These are phyloP conservation scores for Pectinophora gossypiella DNA, from an alignment of 1,140 invertebrate genomes.

Conservation along the genomic window DNA sequence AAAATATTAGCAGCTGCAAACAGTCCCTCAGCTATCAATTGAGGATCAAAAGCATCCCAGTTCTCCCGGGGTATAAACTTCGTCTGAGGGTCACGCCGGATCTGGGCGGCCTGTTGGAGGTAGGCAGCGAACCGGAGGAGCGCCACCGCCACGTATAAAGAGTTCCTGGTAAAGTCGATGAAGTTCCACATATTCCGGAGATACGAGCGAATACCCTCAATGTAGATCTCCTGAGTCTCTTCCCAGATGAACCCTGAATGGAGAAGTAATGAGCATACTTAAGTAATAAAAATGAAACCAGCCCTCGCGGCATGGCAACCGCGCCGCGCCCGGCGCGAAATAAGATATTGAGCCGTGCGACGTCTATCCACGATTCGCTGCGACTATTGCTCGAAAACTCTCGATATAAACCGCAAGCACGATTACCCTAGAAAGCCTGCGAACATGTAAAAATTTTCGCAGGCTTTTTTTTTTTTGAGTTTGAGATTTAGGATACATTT, in stretches of 20 bases:
- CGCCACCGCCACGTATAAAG: constrained; percentile 87
- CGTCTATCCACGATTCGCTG: too few relatives aligned
- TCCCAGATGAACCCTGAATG: constrained; percentile 92
- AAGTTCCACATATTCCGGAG: constrained; percentile 97
- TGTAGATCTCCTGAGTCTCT: constrained; percentile 92
- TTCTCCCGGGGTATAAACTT: constrained; percentile 86
- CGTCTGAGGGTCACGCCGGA: constrained; percentile 78
- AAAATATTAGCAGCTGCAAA: constrained; percentile 97
- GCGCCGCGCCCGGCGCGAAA: too few relatives aligned
- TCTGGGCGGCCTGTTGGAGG: constrained; percentile 83
- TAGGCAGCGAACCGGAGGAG: constrained; percentile 87
- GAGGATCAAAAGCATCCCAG: constrained; percentile 96
- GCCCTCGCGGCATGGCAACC: too few relatives aligned
- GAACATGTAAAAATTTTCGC: too few relatives aligned
- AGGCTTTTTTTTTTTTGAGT: too few relatives aligned
- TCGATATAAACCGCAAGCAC: too few relatives aligned
- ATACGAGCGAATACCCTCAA: constrained; percentile 89
- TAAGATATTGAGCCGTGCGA: too few relatives aligned
- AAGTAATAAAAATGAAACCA: too few relatives aligned
- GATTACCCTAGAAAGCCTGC: too few relatives aligned
- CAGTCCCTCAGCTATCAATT: constrained; percentile 94
- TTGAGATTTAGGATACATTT: too few relatives aligned
- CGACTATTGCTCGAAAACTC: too few relatives aligned
- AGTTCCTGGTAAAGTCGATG: constrained; percentile 94
- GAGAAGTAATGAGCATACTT: too few relatives aligned